Evolutionary conservation across 2,888 invertebrate species (phyloP).

Genomic region (Onthophagus sagittarius): DNA sequence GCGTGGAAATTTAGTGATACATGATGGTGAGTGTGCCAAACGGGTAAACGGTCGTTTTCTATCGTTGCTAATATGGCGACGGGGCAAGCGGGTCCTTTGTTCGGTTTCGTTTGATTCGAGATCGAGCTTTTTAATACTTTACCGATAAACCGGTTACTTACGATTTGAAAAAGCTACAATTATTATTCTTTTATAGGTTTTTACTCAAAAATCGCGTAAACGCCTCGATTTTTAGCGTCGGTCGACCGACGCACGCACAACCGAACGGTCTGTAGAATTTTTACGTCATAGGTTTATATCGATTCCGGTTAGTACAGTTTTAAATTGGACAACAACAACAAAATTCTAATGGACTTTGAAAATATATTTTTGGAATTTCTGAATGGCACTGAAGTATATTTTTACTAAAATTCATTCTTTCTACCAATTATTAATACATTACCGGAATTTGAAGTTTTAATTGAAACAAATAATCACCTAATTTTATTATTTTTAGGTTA

Average conservation of each 20-base stretch:
- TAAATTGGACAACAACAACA: not conserved
- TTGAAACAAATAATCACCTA: not conserved
- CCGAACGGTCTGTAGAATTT: constrained; percentile 32
- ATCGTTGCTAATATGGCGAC: constrained; percentile 48
- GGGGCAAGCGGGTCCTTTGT: constrained; percentile 36
- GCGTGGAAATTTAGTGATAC: constrained; percentile 62
- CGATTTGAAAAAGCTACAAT: not conserved
- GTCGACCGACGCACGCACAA: constrained; percentile 26
- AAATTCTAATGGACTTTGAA: not conserved
- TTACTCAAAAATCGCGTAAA: constrained; percentile 15
- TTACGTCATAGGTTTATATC: constrained; percentile 34
- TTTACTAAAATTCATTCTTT: not conserved
- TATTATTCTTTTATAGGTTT: constrained; percentile 14
- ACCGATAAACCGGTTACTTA: not conserved
- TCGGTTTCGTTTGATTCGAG: constrained; percentile 11
- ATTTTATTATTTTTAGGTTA: not conserved
- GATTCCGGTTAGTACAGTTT: constrained; percentile 28
- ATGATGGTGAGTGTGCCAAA: constrained; percentile 58
- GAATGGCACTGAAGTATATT: not conserved
- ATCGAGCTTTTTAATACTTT: not conserved
- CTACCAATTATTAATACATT: not conserved
- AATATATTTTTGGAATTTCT: not conserved
- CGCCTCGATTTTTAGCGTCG: constrained; percentile 17
- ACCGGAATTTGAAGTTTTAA: not conserved
- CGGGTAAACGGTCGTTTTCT: constrained; percentile 43